A percentile compares a stretch with the other conserved stretches of the same genome.
phyloP scores from a whole-genome alignment of 2,113 vertebrate species.

The Bubo blakistoni region DNA sequence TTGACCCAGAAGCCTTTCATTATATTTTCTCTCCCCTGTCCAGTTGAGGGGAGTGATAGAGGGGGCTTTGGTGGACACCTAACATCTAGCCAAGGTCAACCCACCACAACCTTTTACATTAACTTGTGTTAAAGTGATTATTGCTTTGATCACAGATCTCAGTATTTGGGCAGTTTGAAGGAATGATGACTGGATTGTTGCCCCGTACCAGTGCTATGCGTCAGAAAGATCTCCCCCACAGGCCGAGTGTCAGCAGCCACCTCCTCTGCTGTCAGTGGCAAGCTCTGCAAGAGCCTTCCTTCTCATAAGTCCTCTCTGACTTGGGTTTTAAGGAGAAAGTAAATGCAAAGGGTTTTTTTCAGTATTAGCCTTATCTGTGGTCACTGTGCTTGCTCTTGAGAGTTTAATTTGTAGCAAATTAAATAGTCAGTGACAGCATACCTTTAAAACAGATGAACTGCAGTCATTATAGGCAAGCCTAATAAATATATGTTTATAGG shows the following conservation, averaged over 20 bases:
- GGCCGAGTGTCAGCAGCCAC: neutral
- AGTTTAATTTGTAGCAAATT: neutral
- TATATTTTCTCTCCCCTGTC: neutral
- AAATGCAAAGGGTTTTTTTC: neutral
- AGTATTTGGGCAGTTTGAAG: neutral
- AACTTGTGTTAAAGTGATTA: neutral
- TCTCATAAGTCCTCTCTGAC: neutral
- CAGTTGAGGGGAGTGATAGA: neutral
- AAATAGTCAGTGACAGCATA: neutral
- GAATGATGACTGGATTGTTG: neutral
- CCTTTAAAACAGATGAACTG: neutral
- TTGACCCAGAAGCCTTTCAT: neutral
- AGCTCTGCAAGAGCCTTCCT: neutral
- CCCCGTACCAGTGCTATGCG: rapidly evolving
- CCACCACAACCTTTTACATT: neutral
- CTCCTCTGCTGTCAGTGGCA: neutral
- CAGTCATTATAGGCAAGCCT: neutral
- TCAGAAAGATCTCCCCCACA: neutral
- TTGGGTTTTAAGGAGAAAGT: neutral
- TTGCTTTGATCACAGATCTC: neutral
- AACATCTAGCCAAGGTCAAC: neutral
- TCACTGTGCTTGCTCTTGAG: neutral
- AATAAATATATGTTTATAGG: neutral
- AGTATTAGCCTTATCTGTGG: neutral
- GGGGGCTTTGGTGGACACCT: neutral